phyloP scores from a whole-genome alignment of 2,113 vertebrate species.

The Istiophorus platypterus region DNA sequence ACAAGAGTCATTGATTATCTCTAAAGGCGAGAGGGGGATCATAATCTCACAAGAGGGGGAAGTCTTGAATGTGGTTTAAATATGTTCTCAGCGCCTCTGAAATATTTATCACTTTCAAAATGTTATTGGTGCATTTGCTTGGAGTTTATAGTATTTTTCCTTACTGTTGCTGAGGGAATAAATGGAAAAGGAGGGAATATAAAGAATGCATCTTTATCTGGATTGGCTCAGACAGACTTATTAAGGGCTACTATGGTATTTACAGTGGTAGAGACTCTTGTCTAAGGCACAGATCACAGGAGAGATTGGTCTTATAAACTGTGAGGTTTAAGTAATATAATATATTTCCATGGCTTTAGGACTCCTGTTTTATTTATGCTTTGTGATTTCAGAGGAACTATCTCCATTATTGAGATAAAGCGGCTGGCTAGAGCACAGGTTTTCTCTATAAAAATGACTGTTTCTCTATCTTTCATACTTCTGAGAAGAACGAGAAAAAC shows the following conservation, averaged over 20 bases:
- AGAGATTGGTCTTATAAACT: constrained; percentile 71
- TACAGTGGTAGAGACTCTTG: constrained; percentile 72
- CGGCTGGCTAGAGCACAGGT: constrained; percentile 54
- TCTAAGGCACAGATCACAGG: constrained; percentile 70
- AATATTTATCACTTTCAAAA: constrained; percentile 85
- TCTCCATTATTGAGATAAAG: constrained; percentile 80
- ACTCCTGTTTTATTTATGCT: constrained; percentile 73
- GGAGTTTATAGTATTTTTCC: constrained; percentile 73
- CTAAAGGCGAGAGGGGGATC: constrained; percentile 81
- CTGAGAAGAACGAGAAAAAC: constrained; percentile 35
- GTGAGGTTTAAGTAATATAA: constrained; percentile 66
- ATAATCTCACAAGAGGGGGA: constrained; percentile 80
- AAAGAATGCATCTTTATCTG: constrained; percentile 81
- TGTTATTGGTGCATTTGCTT: constrained; percentile 83
- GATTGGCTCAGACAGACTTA: constrained; percentile 81
- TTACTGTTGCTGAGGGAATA: constrained; percentile 68
- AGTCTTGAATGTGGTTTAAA: constrained; percentile 82
- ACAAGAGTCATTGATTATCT: constrained; percentile 88
- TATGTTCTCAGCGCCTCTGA: constrained; percentile 80
- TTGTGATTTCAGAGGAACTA: constrained; percentile 64
- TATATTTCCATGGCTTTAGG: constrained; percentile 67
- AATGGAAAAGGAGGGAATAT: constrained; percentile 64
- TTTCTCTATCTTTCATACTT: constrained; percentile 33
- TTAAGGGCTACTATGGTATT: constrained; percentile 73
- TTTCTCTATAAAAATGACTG: constrained; percentile 18